Conservation (phyloP, 2,888 invertebrate genomes). For the Scotopteryx bipunctaria region DNA sequence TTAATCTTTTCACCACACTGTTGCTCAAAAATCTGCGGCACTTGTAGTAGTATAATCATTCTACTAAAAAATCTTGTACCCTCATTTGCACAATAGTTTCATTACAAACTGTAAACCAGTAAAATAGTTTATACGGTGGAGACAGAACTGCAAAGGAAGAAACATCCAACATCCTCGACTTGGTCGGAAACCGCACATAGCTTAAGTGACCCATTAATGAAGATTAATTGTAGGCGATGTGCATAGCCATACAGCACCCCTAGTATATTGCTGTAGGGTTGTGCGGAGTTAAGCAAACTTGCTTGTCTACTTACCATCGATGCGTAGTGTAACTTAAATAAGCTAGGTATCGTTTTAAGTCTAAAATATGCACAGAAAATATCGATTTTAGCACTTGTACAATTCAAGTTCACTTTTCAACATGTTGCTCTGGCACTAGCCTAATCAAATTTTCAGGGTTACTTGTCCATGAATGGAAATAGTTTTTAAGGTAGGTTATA, state of each 20-base stretch:
- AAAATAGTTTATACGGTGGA: slow-evolving; percentile 55
- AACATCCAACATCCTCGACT: slow-evolving; percentile 54
- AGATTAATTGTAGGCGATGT: slow-evolving; percentile 74
- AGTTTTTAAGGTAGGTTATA: too few species aligned
- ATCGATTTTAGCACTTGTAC: too few species aligned
- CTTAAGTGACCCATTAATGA: slow-evolving; percentile 74
- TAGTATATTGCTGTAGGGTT: slow-evolving; percentile 16
- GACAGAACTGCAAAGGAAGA: slow-evolving; percentile 47
- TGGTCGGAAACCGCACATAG: slow-evolving; percentile 64
- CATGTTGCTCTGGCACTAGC: too few species aligned
- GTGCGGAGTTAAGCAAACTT: slow-evolving; percentile 10
- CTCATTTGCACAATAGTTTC: not conserved
- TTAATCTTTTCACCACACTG: too few species aligned
- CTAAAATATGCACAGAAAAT: too few species aligned
- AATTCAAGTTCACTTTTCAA: too few species aligned
- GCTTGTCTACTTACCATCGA: not conserved
- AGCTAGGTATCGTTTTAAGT: too few species aligned
- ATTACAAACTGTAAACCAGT: slow-evolving; percentile 37
- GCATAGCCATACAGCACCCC: slow-evolving; percentile 50
- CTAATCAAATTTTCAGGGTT: too few species aligned
- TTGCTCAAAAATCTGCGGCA: too few species aligned
- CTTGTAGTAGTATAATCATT: too few species aligned
- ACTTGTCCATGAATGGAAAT: too few species aligned
- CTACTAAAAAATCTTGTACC: slow-evolving; percentile 12
- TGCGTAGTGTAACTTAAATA: too few species aligned